phyloP scores from a whole-genome alignment of 1,140 invertebrate genomes.

The Steinernema feltiae region DNA sequence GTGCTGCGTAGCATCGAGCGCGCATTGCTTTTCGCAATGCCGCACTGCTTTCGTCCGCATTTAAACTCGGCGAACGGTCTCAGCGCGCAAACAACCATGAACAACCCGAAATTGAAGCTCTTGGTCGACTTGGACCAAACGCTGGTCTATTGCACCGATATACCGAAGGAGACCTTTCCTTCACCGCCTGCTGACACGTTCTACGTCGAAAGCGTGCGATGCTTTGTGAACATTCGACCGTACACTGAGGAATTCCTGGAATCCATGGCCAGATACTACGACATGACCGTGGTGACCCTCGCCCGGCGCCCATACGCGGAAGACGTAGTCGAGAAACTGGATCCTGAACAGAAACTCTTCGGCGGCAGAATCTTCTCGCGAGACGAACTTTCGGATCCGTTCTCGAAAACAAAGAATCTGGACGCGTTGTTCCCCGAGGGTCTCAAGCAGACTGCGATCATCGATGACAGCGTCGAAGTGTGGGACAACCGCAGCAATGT shows the following conservation, averaged over 20 bases:
- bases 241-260: neutral
- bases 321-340: neutral
- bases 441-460: neutral
- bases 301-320: neutral
- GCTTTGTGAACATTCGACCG: neutral
- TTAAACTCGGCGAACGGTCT: no score
- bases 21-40: no score
- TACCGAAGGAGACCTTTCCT: neutral
- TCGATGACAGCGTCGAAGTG: neutral
- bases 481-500: neutral
- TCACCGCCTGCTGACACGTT: no score
- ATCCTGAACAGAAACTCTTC: neutral
- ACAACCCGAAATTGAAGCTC: neutral
- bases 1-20: no score
- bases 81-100: no score
- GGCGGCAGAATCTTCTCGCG: neutral
- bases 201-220: neutral
- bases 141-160: neutral
- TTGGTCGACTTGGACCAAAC: neutral
- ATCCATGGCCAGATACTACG: neutral
- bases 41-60: no score
- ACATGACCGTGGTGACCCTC: neutral
- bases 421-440: neutral
- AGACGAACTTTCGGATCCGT: neutral
- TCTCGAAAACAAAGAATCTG: neutral